Percentiles rank a stretch among this genome's conserved stretches.
Evolutionary conservation across 2,888 invertebrate genomes (phyloP).

Genomic region (Drosophila mettleri): DNA sequence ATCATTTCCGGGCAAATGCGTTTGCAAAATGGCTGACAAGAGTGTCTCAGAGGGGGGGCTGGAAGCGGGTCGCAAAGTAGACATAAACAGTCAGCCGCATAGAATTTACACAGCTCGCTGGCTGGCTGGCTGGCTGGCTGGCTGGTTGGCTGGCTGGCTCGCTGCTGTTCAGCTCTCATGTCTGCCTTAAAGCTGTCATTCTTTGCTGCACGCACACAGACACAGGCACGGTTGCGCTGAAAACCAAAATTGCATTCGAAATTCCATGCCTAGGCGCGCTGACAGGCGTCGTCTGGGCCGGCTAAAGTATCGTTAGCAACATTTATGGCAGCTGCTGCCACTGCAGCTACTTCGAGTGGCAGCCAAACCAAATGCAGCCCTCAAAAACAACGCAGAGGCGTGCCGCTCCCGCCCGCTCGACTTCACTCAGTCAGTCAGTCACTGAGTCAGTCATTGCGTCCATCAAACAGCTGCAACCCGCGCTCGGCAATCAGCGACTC

Average conservation of each 20-base stretch:
- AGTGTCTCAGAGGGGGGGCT: not conserved
- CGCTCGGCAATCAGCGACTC: conserved; percentile 64
- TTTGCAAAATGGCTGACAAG: conserved; percentile 58
- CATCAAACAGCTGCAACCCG: conserved; percentile 51
- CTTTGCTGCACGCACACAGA: conserved; percentile 46
- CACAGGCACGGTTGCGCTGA: conserved; percentile 44
- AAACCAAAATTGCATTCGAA: conserved; percentile 63
- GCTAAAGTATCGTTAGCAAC: conserved; percentile 62
- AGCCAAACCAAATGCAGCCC: not conserved
- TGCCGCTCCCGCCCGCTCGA: conserved; percentile 4
- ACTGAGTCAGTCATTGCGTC: conserved; percentile 40
- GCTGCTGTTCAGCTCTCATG: not conserved
- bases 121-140: no score
- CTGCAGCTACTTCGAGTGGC: conserved; percentile 25
- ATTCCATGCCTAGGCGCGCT: conserved; percentile 68
- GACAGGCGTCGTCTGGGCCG: conserved; percentile 54
- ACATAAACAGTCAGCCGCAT: conserved; percentile 39
- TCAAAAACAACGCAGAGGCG: not conserved
- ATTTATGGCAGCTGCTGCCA: conserved; percentile 50
- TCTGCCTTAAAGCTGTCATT: conserved; percentile 29
- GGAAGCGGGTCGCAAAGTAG: not conserved
- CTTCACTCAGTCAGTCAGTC: conserved; percentile 17
- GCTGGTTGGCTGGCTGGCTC: no score
- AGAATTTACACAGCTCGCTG: conserved; percentile 17
- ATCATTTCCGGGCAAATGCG: conserved; percentile 80